Conservation (phyloP, 2,113 vertebrate genomes). For the Etia nguti region DNA sequence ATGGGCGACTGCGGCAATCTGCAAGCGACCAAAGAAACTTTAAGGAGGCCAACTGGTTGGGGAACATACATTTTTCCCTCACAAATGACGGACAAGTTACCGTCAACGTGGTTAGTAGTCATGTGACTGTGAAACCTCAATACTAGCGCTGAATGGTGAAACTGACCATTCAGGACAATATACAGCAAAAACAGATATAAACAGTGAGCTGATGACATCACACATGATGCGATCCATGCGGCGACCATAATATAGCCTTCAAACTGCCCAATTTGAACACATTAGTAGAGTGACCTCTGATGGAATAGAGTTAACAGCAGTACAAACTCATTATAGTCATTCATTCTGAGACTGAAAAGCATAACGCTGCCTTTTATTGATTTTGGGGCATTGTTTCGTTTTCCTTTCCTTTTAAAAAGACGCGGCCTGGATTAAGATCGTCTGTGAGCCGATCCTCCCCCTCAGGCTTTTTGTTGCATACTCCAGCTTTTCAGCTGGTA, state of each 20-base stretch:
- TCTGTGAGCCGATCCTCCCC: neutral
- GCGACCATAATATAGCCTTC: neutral
- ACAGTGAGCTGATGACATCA: too few relatives aligned
- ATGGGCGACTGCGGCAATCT: neutral
- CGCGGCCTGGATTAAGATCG: neutral
- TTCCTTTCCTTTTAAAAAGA: neutral
- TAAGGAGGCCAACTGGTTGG: neutral
- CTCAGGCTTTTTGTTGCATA: neutral
- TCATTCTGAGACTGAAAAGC: neutral
- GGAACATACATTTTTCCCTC: neutral
- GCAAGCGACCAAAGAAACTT: neutral
- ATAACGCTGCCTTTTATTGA: neutral
- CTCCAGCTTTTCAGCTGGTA: neutral
- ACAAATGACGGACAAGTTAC: accelerated
- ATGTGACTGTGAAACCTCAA: neutral
- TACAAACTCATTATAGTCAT: neutral
- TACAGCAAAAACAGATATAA: too few relatives aligned
- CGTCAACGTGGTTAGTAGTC: accelerated
- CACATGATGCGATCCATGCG: accelerated
- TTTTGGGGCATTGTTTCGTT: neutral
- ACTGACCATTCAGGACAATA: neutral
- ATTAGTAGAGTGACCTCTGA: neutral
- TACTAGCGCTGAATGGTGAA: neutral
- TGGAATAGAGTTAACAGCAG: neutral
- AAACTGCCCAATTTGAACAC: neutral